These are phyloP conservation scores for Lamellibrachia columna DNA, from an alignment of 2,888 invertebrate genomes.

Conservation along the genomic window DNA sequence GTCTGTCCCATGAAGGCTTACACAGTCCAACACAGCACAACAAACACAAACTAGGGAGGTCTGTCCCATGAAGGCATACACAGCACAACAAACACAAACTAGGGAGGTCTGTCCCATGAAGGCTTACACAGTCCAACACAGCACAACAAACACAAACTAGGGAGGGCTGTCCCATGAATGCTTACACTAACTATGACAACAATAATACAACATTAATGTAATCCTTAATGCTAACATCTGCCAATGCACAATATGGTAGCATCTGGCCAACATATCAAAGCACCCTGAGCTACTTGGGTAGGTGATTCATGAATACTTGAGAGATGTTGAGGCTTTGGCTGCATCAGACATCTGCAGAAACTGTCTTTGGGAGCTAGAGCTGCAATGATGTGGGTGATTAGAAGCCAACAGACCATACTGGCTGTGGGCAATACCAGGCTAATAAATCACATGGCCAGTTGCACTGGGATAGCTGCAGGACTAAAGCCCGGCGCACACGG, in stretches of 20 bases:
- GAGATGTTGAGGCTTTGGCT: background rate
- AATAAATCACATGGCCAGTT: background rate
- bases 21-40: no score
- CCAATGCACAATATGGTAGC: no score
- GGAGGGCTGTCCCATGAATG: background rate
- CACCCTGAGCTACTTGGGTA: no score
- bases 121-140: background rate
- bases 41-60: background rate
- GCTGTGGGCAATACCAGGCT: background rate
- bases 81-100: no score
- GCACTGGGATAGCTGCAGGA: background rate
- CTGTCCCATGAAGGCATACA: no score
- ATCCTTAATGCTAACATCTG: no score
- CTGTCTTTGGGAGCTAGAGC: background rate
- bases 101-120: no score
- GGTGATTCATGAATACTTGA: no score
- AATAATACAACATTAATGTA: no score
- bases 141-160: background rate
- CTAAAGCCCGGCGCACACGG: no score
- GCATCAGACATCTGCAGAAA: background rate
- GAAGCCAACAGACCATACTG: background rate
- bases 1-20: no score
- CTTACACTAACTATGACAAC: background rate
- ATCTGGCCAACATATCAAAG: no score
- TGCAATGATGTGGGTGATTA: background rate